These are phyloP conservation scores for Chrysolina oricalcia DNA, from an alignment of 2,888 invertebrate species.

Conservation along the genomic window DNA sequence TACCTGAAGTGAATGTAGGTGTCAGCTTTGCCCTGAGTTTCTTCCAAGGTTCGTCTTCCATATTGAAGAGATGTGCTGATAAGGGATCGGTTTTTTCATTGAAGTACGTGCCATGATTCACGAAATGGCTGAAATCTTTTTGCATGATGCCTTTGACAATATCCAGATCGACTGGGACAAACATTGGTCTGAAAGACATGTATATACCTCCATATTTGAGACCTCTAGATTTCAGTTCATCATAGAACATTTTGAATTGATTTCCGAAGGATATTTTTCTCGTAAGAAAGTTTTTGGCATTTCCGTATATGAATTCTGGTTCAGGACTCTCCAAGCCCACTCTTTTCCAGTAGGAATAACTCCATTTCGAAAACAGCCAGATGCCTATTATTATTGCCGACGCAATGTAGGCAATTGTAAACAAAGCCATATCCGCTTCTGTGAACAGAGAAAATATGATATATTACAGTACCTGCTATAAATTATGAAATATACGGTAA, in stretches of 20 bases:
- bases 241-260: conserved; percentile 43
- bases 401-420: neutral
- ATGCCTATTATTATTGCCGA: conserved; percentile 5
- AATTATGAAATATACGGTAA: too few relatives aligned
- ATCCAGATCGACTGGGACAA: conserved; percentile 64
- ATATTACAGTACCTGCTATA: too few relatives aligned
- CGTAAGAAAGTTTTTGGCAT: conserved; percentile 24
- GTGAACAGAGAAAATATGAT: too few relatives aligned
- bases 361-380: conserved; percentile 51
- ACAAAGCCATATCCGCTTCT: neutral
- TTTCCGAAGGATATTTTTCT: conserved; percentile 32
- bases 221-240: conserved; percentile 51
- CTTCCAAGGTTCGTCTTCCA: conserved; percentile 69
- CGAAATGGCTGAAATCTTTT: conserved; percentile 67
- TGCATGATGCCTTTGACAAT: conserved; percentile 65
- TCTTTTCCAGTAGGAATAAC: conserved; percentile 61
- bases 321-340: conserved; percentile 54
- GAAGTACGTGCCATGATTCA: conserved; percentile 63
- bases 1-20: conserved; percentile 52
- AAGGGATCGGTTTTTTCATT: conserved; percentile 65
- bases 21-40: conserved; percentile 68
- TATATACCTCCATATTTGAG: conserved; percentile 59
- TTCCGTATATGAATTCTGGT: conserved; percentile 46
- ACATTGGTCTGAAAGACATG: conserved; percentile 57
- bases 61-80: conserved; percentile 59